phyloP scores from a whole-genome alignment of 1,140 invertebrate species.

The Drosophila tristis region DNA sequence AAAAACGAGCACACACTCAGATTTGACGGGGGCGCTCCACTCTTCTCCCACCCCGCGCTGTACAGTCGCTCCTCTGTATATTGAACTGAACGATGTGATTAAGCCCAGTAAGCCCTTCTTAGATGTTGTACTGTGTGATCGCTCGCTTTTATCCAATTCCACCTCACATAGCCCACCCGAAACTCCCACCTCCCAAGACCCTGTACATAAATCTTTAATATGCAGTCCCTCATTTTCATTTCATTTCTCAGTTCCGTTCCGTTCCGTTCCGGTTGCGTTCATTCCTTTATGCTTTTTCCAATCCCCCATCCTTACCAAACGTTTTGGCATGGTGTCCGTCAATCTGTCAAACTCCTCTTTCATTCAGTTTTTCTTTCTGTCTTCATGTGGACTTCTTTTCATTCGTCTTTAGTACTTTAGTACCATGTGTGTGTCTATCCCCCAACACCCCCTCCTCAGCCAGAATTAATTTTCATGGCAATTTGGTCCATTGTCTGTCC shows the following conservation, averaged over 20 bases:
- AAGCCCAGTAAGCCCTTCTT: slow-evolving; percentile 20
- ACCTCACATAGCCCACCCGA: neutral
- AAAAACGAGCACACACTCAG: too few relatives aligned
- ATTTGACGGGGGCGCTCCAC: neutral
- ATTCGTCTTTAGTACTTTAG: slow-evolving; percentile 30
- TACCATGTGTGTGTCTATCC: too few relatives aligned
- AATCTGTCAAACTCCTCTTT: slow-evolving; percentile 18
- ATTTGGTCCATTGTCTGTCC: too few relatives aligned
- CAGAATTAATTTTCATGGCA: slow-evolving; percentile 26
- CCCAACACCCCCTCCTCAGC: slow-evolving; percentile 18
- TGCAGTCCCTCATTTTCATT: neutral
- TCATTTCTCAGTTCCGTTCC: slow-evolving; percentile 27
- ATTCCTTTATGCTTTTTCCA: slow-evolving; percentile 6
- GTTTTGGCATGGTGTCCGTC: slow-evolving; percentile 29
- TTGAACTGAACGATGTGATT: slow-evolving; percentile 37
- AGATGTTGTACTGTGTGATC: slow-evolving; percentile 53
- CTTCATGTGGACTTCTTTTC: slow-evolving; percentile 35
- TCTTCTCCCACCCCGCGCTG: slow-evolving; percentile 4
- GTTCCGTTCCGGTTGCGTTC: slow-evolving; percentile 30
- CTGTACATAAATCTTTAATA: too few relatives aligned
- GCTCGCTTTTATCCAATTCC: slow-evolving; percentile 43
- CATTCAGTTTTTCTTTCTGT: slow-evolving; percentile 20
- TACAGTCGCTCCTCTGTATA: slow-evolving; percentile 30
- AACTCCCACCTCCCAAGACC: neutral
- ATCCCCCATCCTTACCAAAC: too few relatives aligned